Base-by-base conservation (phyloP, 2,888 invertebrate genomes). In the Agrotis puta region DNA sequence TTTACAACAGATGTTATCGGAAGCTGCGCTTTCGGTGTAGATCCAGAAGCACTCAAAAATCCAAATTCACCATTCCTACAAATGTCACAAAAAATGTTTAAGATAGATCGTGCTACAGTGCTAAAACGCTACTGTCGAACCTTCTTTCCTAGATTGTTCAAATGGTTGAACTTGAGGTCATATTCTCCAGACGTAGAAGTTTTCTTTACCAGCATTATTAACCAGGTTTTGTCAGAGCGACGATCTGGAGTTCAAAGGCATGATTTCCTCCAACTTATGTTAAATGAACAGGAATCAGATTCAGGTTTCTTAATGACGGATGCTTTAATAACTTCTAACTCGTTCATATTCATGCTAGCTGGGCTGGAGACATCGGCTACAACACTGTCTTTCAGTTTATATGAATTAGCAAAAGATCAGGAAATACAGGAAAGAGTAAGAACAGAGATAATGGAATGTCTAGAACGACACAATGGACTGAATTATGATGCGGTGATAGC, bases 331-430 rank as follows among this genome's bases (percentile, higher is more conserved):
- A 95, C 93, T 50, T 96, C 96, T 18, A 96, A 95, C 87, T 96
- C 96, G 64, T 96, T 96, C 85, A 96, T 96, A 92, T 96, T 96
- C 82, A 94, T 96, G 94, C 74, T 96, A 70, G 96, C 96, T n/a
- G 96, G 96, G 2, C 83, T 96, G 77, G 96, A 96, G 83, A 93
- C 96, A 11, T 93, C 95, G 16, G 90, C 96, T 33, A 95, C 94
- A 54, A 95, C 95, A 22, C 85, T 94, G 70, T 95, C 95, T 18
- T 96, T 96, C 87, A 94, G 94, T 89, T 90, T 96, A 75, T 96
- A 94, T 72, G 92, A 96, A 84, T 84, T 96, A 70, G 94, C 95
- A 18, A 95, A 93, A 88, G 90, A 94, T 77, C 87, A 87, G 70
- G 92, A 94, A 45, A 75, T 95, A 69, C 96, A 96, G 88, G 92